phyloP scores from a whole-genome alignment of 2,113 vertebrate genomes.

The Proterorhinus semilunaris region DNA sequence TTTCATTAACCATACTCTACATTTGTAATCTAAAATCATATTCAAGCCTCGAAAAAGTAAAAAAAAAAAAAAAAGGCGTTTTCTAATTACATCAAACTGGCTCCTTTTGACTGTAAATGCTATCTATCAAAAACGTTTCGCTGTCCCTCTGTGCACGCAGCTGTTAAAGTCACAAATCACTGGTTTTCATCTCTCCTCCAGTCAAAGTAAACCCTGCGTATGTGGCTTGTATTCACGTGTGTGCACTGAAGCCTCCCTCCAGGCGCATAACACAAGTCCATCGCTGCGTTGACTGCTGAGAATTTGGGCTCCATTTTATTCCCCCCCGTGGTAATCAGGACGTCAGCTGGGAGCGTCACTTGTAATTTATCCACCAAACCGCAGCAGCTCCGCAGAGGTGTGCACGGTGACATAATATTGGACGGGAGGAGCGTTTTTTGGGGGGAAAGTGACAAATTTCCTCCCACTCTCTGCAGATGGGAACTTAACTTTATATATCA shows the following conservation, averaged over 20 bases:
- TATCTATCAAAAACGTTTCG: too few relatives aligned
- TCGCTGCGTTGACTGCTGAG: conserved; percentile 45
- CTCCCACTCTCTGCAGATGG: conserved; percentile 29
- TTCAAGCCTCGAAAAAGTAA: too few relatives aligned
- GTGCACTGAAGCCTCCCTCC: conserved; percentile 9
- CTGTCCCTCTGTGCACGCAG: not conserved
- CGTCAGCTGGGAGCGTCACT: conserved; percentile 67
- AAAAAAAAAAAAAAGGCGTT: too few relatives aligned
- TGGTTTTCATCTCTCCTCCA: not conserved
- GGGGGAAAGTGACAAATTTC: conserved; percentile 44
- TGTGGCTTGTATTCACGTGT: not conserved
- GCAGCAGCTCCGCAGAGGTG: conserved; percentile 50
- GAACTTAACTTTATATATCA: conserved; percentile 45
- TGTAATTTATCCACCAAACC: conserved; percentile 66
- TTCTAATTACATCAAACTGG: too few relatives aligned
- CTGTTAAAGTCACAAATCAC: not conserved
- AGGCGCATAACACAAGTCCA: conserved; percentile 41
- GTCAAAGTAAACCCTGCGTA: conserved; percentile 12
- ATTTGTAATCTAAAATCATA: too few relatives aligned
- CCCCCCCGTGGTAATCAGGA: conserved; percentile 64
- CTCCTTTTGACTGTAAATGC: not conserved
- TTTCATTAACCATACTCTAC: too few relatives aligned
- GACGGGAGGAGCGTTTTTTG: conserved; percentile 36
- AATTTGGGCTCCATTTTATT: conserved; percentile 57
- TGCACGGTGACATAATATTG: conserved; percentile 61